Percentiles rank a stretch among this genome's conserved stretches.
Conservation (phyloP, 2,888 invertebrate species). For the Pinctada fucata region DNA sequence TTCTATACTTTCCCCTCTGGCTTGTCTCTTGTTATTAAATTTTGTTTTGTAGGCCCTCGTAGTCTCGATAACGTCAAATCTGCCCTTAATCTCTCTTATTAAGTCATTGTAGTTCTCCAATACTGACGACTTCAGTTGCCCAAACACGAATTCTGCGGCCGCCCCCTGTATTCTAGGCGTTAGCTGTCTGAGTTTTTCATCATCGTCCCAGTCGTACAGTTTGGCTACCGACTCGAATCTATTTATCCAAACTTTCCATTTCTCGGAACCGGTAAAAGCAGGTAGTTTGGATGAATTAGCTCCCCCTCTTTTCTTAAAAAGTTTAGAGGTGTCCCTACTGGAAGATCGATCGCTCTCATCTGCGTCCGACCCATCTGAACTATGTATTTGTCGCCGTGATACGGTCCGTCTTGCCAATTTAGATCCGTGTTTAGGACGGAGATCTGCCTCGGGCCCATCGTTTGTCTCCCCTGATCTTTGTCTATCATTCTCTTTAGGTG, state of each 20-base stretch:
- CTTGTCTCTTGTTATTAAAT: conserved; percentile 38
- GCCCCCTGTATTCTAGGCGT: conserved; percentile 40
- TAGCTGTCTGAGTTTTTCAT: conserved; percentile 35
- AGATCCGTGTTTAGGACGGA: too few relatives aligned
- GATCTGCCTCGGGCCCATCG: too few relatives aligned
- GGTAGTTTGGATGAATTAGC: conserved; percentile 27
- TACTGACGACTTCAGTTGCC: conserved; percentile 19
- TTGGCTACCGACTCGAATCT: conserved; percentile 37
- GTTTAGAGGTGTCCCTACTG: background rate
- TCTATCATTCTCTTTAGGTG: too few relatives aligned
- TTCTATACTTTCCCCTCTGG: conserved; percentile 35
- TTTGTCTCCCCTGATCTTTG: too few relatives aligned
- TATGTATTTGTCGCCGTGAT: too few relatives aligned
- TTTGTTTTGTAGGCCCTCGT: conserved; percentile 34
- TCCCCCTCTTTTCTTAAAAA: background rate
- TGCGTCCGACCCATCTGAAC: too few relatives aligned
- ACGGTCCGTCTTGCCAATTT: too few relatives aligned
- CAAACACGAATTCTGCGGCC: conserved; percentile 45
- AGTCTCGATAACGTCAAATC: conserved; percentile 44
- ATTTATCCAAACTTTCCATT: conserved; percentile 39
- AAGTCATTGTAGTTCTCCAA: conserved; percentile 29
- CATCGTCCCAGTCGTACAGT: conserved; percentile 21
- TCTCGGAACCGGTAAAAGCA: conserved; percentile 37
- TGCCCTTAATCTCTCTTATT: conserved; percentile 34
- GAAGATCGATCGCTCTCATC: background rate